Conservation (phyloP, 1,140 invertebrate genomes). For the Apis laboriosa region DNA sequence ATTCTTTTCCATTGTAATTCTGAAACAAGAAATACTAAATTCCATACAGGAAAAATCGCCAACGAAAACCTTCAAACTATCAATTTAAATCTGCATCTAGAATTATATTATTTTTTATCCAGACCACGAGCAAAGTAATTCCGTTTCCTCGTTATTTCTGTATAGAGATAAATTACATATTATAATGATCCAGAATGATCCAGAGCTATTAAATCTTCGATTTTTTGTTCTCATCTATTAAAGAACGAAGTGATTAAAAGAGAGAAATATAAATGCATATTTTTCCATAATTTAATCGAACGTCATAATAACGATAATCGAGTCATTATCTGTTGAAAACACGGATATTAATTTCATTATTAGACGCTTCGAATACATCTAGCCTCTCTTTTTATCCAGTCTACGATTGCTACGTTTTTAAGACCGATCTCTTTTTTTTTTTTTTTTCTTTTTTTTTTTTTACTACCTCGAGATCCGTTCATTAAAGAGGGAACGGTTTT, state of each 20-base stretch:
- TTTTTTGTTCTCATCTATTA: neutral
- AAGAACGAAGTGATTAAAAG: neutral
- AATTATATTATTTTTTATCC: neutral
- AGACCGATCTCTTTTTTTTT: neutral
- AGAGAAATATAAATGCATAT: neutral
- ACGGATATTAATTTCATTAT: constrained; percentile 41
- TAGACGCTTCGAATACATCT: neutral
- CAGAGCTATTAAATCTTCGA: neutral
- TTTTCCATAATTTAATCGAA: constrained; percentile 15
- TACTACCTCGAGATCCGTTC: constrained; percentile 2
- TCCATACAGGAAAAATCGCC: neutral
- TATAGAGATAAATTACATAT: constrained; percentile 11
- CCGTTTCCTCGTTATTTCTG: neutral
- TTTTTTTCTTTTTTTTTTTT: too few species aligned
- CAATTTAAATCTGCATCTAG: neutral
- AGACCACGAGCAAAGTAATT: neutral
- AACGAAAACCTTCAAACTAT: neutral
- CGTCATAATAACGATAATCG: constrained; percentile 20
- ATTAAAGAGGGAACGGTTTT: constrained; percentile 28
- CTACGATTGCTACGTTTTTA: constrained; percentile 26
- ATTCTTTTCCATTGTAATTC: neutral
- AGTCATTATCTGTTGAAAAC: constrained; percentile 9
- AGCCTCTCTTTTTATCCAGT: neutral
- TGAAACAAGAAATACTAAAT: neutral
- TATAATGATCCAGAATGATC: neutral